phyloP scores from a whole-genome alignment of 1,140 invertebrate genomes.

The Nilaparvata lugens region DNA sequence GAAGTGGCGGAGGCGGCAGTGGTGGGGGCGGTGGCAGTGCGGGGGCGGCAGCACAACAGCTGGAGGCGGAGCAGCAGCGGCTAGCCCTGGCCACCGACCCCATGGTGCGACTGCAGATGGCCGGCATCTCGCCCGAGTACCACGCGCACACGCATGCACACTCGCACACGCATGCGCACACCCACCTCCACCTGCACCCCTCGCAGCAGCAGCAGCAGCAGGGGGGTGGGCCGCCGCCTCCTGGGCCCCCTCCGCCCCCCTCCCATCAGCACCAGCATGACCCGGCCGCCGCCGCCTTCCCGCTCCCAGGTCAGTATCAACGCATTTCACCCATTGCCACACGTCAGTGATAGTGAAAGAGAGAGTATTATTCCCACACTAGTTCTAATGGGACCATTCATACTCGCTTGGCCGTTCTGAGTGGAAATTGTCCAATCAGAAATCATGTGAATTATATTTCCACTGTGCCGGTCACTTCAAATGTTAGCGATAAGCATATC shows the following conservation, averaged over 20 bases:
- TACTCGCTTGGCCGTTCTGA: no score
- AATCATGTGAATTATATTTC: no score
- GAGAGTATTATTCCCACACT: no score
- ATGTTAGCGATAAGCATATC: no score
- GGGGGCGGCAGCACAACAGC: slow-evolving; percentile 13
- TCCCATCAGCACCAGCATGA: slow-evolving; percentile 31
- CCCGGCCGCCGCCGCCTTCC: slow-evolving; percentile 43
- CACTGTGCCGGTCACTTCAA: no score
- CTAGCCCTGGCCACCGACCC: slow-evolving; percentile 61
- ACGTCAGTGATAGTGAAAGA: no score
- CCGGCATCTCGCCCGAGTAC: slow-evolving; percentile 68
- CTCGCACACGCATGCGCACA: slow-evolving; percentile 66
- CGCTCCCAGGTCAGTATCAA: slow-evolving; percentile 45
- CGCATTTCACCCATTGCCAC: no score
- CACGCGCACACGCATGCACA: slow-evolving; percentile 76
- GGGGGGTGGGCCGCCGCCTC: slow-evolving; percentile 38
- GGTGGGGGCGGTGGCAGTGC: slow-evolving; percentile 11
- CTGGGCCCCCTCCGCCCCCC: slow-evolving; percentile 38
- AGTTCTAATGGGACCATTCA: no score
- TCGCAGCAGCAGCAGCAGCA: slow-evolving; percentile 64
- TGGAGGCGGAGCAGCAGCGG: slow-evolving; percentile 51
- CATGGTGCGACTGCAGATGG: slow-evolving; percentile 73
- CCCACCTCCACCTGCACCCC: slow-evolving; percentile 75
- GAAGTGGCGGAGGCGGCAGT: slow-evolving; percentile 4
- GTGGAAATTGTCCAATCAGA: no score